Evolutionary conservation across 2,113 vertebrate species (phyloP).

Genomic region (Anolis sagrei): DNA sequence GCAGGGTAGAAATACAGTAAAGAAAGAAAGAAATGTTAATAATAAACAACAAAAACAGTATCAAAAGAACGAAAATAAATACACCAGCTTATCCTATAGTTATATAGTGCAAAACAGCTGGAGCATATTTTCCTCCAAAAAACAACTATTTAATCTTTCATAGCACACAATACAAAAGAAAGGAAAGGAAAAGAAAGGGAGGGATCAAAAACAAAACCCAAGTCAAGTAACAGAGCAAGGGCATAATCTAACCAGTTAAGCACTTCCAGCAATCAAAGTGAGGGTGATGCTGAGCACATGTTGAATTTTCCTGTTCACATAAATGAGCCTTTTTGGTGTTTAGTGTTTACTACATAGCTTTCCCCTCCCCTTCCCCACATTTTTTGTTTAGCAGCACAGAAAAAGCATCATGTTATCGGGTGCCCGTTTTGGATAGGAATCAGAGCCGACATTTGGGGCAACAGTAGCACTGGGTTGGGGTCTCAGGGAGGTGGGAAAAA

Average conservation of each 20-base stretch:
- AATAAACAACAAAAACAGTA: background rate
- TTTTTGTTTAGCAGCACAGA: background rate
- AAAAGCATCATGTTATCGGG: background rate
- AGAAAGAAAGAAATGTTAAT: no score
- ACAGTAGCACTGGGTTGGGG: background rate
- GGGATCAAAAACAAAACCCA: background rate
- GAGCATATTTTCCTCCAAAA: background rate
- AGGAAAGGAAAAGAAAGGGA: background rate
- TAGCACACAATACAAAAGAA: background rate
- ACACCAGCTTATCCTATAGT: background rate
- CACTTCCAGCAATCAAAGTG: background rate
- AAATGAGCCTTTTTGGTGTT: background rate
- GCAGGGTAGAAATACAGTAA: no score
- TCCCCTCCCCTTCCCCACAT: no score
- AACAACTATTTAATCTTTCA: background rate
- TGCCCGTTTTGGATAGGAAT: background rate
- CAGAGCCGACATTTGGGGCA: background rate
- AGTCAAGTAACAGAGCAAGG: background rate
- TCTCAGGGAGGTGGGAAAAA: background rate
- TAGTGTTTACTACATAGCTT: no score
- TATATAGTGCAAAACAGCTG: background rate
- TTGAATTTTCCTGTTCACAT: background rate
- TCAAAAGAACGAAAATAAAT: constrained; percentile 4
- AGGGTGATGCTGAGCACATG: background rate
- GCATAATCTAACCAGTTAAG: background rate